Base-by-base conservation (phyloP, 92 coral and sea anemone species). In the Isaurus tuberculatus region DNA sequence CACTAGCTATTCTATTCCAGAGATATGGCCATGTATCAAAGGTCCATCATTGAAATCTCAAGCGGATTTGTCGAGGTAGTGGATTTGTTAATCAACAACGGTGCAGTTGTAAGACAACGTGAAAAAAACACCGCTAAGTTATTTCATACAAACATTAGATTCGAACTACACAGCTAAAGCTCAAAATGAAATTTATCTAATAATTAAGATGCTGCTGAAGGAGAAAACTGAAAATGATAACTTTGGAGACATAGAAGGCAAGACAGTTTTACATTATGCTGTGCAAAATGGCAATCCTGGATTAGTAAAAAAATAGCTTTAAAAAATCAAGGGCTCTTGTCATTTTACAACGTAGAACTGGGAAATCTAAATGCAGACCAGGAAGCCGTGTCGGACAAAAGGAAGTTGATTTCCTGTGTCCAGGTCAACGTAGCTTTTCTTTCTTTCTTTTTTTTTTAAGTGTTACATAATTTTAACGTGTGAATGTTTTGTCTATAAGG, bases 361-460 rank as follows among this genome's bases (percentile, higher is more conserved):
- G 85, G n/a, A 64, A n/a, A 28, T 75, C 67, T 27, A 75, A 13
- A 32, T 73, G 83, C 23, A 85, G 37, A 34, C 85, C 85, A 63
- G 48, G 51, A 32, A 61, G 85, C 2, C 63, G 75, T 28, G 68
- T 32, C 17, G 64, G 75, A 34, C 19, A 1, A 65, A 75, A 85
- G 28, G 89, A 28, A 75, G 84, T 26, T 27, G 65, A 75, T 85
- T 75, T 37, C n/a, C 68, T 40, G 60, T 49, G 74, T 85, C 85
- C 29, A 77, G 78, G 70, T 57, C 65, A 57, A 51, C 85, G 26
- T 73, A 78, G 46, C 84, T 51, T 1, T 42, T 78, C n/a, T n/a
- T n/a, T n/a, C n/a, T n/a, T n/a, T n/a, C n/a, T n/a, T n/a, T n/a
- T n/a, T n/a, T n/a, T n/a, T n/a, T n/a, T n/a, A n/a, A n/a, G n/a